Base-by-base conservation (phyloP, 2,797 vertebrate species). In the Limnodromus scolopaceus region DNA sequence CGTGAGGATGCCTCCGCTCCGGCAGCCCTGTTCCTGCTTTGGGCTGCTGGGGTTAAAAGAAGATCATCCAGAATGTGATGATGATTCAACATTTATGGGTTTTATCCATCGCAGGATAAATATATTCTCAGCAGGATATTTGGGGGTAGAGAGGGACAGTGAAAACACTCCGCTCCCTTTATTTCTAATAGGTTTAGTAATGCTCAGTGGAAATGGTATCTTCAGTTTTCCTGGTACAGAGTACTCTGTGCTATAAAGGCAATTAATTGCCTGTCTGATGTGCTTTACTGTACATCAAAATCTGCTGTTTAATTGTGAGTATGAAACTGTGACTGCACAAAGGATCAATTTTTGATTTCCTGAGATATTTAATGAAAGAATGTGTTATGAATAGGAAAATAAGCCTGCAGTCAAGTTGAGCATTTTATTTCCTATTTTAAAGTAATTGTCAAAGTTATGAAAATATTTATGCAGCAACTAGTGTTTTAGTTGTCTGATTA, bases 281-380 rank as follows among this genome's bases (percentile, higher is more conserved):
- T 87, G 84, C 88, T 84, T 80, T 85, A 51, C 75, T 71, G 64
- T 89, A 95, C 78, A 57, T 96, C 93, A 93, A 71, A 96, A 95
- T 91, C 83, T 83, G 63, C 92, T 89, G 72, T 89, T 97, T 96
- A 96, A 96, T 96, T 96, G 89, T 58, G 36, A 87, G 66, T 81
- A 48, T 36, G 75, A 83, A 93, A 84, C 64, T 80, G 25, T 69
- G 78, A 48, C 51, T 83, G 86, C 84, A 48, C 81, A 85, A 92
- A 97, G 84, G 88, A 95, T 92, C 93, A 81, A 16, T 85, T 96
- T 92, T 85, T 96, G 75, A 96, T 96, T 95, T 97, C 86, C 86
- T 89, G 36, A 78, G 91, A 87, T 92, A 95, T 38, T 85, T 72
- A 65, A 41, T 79, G 60, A 83, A 87, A 66, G 48, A 72, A 66